These are phyloP conservation scores for Lerista edwardsae DNA, from an alignment of 2,797 vertebrate genomes.

Conservation along the genomic window DNA sequence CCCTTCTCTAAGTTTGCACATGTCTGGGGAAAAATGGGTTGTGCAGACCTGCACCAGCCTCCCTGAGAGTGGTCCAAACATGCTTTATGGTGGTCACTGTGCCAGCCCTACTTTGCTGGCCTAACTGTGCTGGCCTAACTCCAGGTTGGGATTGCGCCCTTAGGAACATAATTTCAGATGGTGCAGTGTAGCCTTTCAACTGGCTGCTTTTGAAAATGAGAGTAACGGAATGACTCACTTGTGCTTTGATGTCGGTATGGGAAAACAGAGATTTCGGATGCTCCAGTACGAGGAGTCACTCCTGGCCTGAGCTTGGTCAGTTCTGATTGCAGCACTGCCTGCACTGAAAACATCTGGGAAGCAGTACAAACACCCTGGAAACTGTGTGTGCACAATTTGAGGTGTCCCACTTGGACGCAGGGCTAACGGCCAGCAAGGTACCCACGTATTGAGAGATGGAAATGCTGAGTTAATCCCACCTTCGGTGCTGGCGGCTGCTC, in stretches of 20 bases:
- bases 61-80: too few species aligned
- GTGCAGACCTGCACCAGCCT: too few species aligned
- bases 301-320: neutral
- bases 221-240: neutral
- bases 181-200: neutral
- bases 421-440: neutral
- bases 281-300: neutral
- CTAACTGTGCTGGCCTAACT: too few species aligned
- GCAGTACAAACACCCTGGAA: neutral
- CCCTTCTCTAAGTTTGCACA: neutral
- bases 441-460: slow-evolving; percentile 29
- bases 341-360: slow-evolving; percentile 8
- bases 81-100: too few species aligned
- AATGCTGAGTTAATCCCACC: neutral
- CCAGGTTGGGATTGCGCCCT: slow-evolving; percentile 58
- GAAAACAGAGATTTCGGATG: neutral
- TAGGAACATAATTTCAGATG: slow-evolving; percentile 59
- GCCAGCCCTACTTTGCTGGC: too few species aligned
- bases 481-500: neutral
- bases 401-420: slow-evolving; percentile 6
- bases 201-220: neutral
- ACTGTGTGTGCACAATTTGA: slow-evolving; percentile 1
- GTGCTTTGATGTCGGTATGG: neutral
- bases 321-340: neutral
- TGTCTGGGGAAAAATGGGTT: too few species aligned